Evolutionary conservation across 2,797 vertebrate genomes (phyloP).

Genomic region (Chromis chromis): DNA sequence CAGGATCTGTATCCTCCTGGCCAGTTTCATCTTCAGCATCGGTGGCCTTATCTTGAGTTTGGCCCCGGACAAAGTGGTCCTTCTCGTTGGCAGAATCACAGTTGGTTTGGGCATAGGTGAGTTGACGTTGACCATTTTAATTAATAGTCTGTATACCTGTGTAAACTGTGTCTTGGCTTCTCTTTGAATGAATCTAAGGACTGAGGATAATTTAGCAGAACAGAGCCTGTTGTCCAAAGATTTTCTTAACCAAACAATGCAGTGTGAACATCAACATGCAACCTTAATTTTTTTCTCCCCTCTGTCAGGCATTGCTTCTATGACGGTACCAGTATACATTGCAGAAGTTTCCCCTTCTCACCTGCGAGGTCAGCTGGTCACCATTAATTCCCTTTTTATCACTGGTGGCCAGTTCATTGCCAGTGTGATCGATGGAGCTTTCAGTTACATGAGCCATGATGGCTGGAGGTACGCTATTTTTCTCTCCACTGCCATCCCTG

Average conservation of each 20-base stretch:
- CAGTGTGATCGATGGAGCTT: slow-evolving; percentile 92
- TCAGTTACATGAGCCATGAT: slow-evolving; percentile 90
- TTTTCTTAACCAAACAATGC: neutral
- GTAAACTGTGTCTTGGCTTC: too few relatives aligned
- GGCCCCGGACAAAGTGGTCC: slow-evolving; percentile 87
- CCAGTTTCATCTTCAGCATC: slow-evolving; percentile 89
- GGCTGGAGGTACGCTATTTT: slow-evolving; percentile 90
- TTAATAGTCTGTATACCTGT: neutral
- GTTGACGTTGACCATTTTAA: slow-evolving; percentile 39
- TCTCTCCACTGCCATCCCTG: neutral
- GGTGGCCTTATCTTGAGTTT: slow-evolving; percentile 88
- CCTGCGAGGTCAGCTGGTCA: slow-evolving; percentile 93
- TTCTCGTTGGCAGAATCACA: slow-evolving; percentile 90
- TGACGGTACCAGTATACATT: slow-evolving; percentile 97
- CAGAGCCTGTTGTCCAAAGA: neutral
- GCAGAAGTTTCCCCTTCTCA: slow-evolving; percentile 94
- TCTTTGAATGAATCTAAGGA: too few relatives aligned
- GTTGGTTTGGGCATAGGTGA: slow-evolving; percentile 96
- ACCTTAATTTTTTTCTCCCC: neutral
- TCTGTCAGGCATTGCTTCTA: slow-evolving; percentile 91
- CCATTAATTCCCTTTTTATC: slow-evolving; percentile 94
- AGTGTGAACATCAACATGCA: neutral
- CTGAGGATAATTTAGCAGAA: neutral
- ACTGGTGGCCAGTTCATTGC: slow-evolving; percentile 96
- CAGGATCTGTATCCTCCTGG: slow-evolving; percentile 89